phyloP scores from a whole-genome alignment of 2,797 vertebrate species.

The Mus minutoides region DNA sequence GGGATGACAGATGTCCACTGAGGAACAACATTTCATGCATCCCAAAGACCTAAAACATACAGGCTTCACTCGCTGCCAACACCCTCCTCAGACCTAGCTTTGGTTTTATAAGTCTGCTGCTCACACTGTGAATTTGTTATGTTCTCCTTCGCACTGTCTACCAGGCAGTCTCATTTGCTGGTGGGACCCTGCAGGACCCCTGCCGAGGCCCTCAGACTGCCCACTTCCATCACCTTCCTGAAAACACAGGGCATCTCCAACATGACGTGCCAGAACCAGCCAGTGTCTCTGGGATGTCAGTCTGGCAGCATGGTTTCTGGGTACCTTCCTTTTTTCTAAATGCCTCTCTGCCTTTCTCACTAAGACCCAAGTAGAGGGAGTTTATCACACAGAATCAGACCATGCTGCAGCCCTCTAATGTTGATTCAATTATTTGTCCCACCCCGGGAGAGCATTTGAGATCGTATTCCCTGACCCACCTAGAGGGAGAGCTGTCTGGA shows the following conservation, averaged over 20 bases:
- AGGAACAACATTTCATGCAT: neutral
- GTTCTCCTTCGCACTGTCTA: neutral
- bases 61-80: neutral
- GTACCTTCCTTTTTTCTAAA: neutral
- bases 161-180: neutral
- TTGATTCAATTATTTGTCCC: neutral
- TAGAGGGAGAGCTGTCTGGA: neutral
- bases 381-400: neutral
- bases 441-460: neutral
- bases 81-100: neutral
- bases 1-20: neutral
- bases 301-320: neutral
- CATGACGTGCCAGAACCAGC: neutral
- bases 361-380: neutral
- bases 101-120: neutral
- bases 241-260: neutral
- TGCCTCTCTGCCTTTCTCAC: neutral
- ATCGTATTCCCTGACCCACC: neutral
- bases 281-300: neutral
- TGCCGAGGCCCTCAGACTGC: neutral
- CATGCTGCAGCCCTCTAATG: neutral
- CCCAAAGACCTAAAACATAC: neutral
- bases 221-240: neutral
- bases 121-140: neutral
- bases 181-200: neutral